These are phyloP conservation scores for Pseudopleuronectes americanus DNA, from an alignment of 2,797 vertebrate species.

Conservation along the genomic window DNA sequence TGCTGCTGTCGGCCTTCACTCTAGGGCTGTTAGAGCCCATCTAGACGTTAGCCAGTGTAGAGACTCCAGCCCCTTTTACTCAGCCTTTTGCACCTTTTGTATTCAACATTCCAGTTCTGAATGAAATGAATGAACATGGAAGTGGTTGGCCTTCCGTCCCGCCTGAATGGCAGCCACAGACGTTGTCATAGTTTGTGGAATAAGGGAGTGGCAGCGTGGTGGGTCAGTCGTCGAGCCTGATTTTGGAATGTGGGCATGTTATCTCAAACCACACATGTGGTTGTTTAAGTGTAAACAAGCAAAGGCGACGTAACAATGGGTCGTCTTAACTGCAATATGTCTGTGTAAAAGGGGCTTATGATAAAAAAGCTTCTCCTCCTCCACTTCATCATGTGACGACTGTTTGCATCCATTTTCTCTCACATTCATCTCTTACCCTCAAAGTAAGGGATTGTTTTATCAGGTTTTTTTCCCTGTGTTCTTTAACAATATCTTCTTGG, in stretches of 20 bases:
- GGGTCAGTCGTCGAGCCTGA: neutral
- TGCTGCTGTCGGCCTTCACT: conserved; percentile 29
- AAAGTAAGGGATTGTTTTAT: conserved; percentile 21
- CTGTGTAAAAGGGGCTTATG: neutral
- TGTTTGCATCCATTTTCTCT: conserved; percentile 19
- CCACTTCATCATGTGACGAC: conserved; percentile 2
- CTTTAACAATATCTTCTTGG: conserved; percentile 33
- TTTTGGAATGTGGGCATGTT: neutral
- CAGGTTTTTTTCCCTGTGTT: conserved; percentile 37
- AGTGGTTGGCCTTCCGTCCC: neutral
- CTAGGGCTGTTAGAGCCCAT: conserved; percentile 12
- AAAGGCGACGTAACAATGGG: neutral
- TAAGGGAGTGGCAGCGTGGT: too few species aligned
- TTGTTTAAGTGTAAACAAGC: neutral
- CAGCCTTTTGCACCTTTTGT: neutral
- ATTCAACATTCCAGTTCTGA: neutral
- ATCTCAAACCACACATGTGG: neutral
- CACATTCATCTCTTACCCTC: conserved; percentile 13
- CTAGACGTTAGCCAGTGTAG: conserved; percentile 24
- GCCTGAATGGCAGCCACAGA: too few species aligned
- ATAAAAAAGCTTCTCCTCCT: neutral
- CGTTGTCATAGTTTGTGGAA: too few species aligned
- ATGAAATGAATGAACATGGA: neutral
- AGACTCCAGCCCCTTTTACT: neutral
- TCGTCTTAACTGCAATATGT: neutral